Conservation (phyloP, 2,888 invertebrate genomes). For the Metopia argyrocephala region DNA sequence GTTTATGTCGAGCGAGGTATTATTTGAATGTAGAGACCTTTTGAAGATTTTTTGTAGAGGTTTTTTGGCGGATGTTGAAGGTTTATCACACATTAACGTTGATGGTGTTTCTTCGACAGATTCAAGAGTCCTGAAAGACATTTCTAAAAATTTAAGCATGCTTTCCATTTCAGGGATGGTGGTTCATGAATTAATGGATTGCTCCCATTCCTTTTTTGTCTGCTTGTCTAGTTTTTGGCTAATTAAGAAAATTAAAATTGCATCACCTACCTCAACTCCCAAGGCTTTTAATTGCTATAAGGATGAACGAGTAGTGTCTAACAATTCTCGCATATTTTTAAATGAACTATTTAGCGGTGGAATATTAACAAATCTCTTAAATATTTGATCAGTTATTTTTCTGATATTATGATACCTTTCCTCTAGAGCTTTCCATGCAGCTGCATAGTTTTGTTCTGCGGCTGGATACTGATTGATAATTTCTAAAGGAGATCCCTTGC, state of each 20-base stretch:
- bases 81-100: no score
- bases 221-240: no score
- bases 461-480: neutral
- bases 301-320: neutral
- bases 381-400: neutral
- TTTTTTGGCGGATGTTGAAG: no score
- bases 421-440: neutral
- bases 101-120: no score
- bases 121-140: neutral
- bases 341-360: neutral
- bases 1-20: neutral
- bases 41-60: no score
- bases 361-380: neutral
- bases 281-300: no score
- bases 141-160: neutral
- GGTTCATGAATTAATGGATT: no score
- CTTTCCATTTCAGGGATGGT: no score
- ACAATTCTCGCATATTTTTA: neutral
- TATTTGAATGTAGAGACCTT: neutral
- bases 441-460: neutral
- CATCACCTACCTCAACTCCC: no score
- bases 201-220: no score
- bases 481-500: neutral
- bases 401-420: neutral
- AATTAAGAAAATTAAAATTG: no score